These are phyloP conservation scores for Mormyrus proboscirostris DNA, from an alignment of 2,797 vertebrate genomes.

Conservation along the genomic window DNA sequence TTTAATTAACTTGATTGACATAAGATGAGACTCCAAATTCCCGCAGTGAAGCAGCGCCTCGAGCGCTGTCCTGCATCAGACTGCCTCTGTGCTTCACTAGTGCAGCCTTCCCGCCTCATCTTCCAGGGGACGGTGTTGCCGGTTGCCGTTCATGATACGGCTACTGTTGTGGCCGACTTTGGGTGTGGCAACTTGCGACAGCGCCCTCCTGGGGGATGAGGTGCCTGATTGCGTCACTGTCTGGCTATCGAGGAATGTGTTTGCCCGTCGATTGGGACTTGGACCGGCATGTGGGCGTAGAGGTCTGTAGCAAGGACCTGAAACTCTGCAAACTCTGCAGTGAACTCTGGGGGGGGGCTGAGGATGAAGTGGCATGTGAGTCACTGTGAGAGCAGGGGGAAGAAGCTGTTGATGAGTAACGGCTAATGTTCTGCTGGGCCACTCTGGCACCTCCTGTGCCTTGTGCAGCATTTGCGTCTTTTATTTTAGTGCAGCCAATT, in stretches of 20 bases:
- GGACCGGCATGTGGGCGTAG: neutral
- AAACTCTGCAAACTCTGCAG: neutral
- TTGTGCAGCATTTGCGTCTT: neutral
- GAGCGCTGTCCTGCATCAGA: neutral
- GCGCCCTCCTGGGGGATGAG: neutral
- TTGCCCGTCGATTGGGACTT: neutral
- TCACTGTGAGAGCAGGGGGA: slow-evolving; percentile 9
- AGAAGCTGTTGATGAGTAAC: neutral
- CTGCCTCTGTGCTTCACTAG: neutral
- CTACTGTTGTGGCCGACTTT: neutral
- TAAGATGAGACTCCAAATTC: neutral
- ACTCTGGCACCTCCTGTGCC: neutral
- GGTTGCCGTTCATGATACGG: neutral
- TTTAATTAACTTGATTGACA: neutral
- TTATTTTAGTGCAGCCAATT: neutral
- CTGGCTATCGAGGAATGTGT: neutral
- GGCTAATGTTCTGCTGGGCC: neutral
- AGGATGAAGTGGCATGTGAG: neutral
- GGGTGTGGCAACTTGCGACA: neutral
- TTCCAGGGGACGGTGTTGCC: neutral
- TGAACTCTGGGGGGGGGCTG: neutral
- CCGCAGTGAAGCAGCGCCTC: neutral
- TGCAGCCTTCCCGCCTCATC: neutral
- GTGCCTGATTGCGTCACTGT: neutral
- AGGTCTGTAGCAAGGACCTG: neutral